Conservation (phyloP, 2,113 vertebrate genomes). For the Condylura cristata region DNA sequence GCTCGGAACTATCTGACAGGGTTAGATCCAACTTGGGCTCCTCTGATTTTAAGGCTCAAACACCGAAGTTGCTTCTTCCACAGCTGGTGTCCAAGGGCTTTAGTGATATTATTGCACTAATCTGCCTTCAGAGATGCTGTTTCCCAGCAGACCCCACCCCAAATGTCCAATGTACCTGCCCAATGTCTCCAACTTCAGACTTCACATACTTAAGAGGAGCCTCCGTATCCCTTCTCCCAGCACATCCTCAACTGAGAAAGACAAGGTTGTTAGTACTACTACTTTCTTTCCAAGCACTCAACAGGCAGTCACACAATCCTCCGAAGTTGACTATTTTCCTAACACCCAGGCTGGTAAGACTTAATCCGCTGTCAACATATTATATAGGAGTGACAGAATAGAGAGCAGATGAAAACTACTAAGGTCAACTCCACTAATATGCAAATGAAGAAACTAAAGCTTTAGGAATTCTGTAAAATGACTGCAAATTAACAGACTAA, state of each 20-base stretch:
- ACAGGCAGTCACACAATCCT: not conserved
- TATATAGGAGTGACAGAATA: not conserved
- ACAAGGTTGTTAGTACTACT: not conserved
- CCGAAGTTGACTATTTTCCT: not conserved
- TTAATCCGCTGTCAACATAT: not conserved
- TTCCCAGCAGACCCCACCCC: not conserved
- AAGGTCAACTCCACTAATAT: not conserved
- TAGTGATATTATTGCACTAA: not conserved
- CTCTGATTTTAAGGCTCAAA: not conserved
- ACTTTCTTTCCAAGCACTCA: not conserved
- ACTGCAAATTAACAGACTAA: not conserved
- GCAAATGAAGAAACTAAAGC: not conserved
- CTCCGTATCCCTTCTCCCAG: not conserved
- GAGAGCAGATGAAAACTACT: not conserved
- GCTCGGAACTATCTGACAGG: not conserved
- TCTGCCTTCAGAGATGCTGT: not conserved
- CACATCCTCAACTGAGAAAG: not conserved
- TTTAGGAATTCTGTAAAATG: not conserved
- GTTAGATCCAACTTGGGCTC: not conserved
- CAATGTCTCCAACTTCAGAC: not conserved
- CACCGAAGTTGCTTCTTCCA: not conserved
- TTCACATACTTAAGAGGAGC: not conserved
- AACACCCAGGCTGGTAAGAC: not conserved
- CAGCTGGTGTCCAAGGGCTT: not conserved
- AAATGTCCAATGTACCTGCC: not conserved